A percentile compares a stretch with the other conserved stretches of the same genome.
These are phyloP conservation scores for Gopherus flavomarginatus DNA, from an alignment of 2,113 vertebrate genomes.

Conservation along the genomic window DNA sequence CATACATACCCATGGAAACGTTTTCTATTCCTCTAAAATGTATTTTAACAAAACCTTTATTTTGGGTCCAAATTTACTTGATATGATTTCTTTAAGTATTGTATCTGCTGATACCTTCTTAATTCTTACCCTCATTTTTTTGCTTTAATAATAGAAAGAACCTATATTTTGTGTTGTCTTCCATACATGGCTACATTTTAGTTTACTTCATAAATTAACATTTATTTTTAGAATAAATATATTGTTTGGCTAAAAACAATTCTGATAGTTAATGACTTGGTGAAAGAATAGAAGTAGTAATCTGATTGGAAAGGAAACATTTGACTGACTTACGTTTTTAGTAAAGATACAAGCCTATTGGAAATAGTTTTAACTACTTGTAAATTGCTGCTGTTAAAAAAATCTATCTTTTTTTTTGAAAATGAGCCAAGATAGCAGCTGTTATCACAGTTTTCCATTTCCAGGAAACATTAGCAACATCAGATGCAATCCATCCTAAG, in stretches of 20 bases:
- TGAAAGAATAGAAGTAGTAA: conserved; percentile 21
- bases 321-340: conserved; percentile 43
- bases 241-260: background rate
- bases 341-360: conserved; percentile 40
- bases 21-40: conserved; percentile 2
- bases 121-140: conserved; percentile 1
- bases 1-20: background rate
- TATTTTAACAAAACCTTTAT: background rate
- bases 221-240: conserved; percentile 22
- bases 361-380: conserved; percentile 49
- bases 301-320: conserved; percentile 50
- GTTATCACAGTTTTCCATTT: conserved; percentile 43
- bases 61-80: background rate
- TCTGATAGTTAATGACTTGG: conserved; percentile 28
- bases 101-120: background rate
- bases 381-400: conserved; percentile 27
- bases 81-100: background rate
- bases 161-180: background rate
- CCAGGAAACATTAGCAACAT: conserved; percentile 65
- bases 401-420: background rate
- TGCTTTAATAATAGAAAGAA: background rate
- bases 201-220: conserved; percentile 35
- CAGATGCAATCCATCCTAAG: conserved; percentile 46
- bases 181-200: conserved; percentile 24
- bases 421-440: conserved; percentile 59